These are phyloP conservation scores for Capromys pilorides DNA, from an alignment of 2,797 vertebrate genomes.

Conservation along the genomic window DNA sequence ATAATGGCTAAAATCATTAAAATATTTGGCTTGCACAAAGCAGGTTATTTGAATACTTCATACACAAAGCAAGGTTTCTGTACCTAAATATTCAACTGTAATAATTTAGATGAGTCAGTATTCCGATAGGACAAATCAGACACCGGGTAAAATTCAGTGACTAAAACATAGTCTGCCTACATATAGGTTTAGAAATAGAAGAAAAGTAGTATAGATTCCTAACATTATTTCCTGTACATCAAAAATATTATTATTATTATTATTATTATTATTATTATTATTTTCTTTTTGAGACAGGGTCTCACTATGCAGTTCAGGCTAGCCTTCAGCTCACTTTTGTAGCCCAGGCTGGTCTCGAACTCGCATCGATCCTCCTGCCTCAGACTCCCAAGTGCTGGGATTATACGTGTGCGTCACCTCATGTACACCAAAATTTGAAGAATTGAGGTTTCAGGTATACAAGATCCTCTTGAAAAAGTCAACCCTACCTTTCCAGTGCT, in stretches of 20 bases:
- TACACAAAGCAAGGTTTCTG: neutral
- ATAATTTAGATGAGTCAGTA: neutral
- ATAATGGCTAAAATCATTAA: constrained; percentile 55
- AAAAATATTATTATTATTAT: too few relatives aligned
- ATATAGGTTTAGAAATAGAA: neutral
- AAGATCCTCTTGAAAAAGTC: neutral
- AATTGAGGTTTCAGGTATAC: neutral
- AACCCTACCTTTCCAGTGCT: constrained; percentile 96
- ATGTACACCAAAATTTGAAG: neutral
- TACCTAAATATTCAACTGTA: neutral
- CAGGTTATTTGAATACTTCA: neutral
- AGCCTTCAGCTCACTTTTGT: too few relatives aligned
- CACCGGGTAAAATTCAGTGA: neutral
- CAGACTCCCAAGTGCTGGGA: too few relatives aligned
- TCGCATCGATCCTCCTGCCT: too few relatives aligned
- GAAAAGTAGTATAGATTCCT: neutral
- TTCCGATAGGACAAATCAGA: neutral
- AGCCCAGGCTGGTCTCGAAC: too few relatives aligned
- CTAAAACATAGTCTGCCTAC: neutral
- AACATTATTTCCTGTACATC: neutral
- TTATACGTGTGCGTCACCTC: too few relatives aligned
- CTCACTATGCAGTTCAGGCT: too few relatives aligned
- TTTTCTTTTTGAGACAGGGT: too few relatives aligned
- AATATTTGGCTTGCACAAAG: neutral
- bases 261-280: too few relatives aligned